Base-by-base conservation (phyloP, 2,797 vertebrate species). In the Oreochromis mossambicus region DNA sequence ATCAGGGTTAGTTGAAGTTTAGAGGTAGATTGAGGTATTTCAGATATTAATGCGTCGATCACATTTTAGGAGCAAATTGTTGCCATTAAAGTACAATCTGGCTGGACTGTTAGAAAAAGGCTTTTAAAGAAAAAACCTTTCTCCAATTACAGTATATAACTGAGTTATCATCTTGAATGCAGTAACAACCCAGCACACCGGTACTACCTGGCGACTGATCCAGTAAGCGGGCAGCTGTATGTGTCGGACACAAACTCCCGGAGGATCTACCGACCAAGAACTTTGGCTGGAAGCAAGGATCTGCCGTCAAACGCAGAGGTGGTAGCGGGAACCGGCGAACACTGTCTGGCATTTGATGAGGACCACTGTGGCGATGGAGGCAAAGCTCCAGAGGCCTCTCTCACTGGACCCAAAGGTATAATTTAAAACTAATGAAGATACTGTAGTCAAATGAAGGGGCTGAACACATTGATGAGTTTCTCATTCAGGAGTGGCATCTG, bases 141-240 rank as follows among this genome's bases (percentile, higher is more conserved):
- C 5, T 63, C 11, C 32, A 56, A 34, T 4, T 46, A 36, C 36
- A 17, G 7, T 50, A 13, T 66, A 24, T 90, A 86, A 92, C 81
- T 36, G 63, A 83, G 77, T 52, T 73, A 5, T 43, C 83, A 58
- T 87, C 26, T 82, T 81, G 88, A 92, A 90, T 91, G 82, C 97
- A 99, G 99, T 91, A 99, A 98, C 96, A 99, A 99, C 96, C 98
- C 98, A 2, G 98, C 98, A 43, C 98, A 99, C 86, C 97, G 98
- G 24, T 99, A 99, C 93, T 99, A 98, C 96, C 97, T 99, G 38
- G 97, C 98, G 9, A 98, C 98, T 0, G 97, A 99, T 88, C 98
- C 99, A 0, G 98, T 99, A 66, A 98, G 96, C 0, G 98, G 99
- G 84, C 98, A 98, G 91, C 89, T 99, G 89, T 99, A 98, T 1